Evolutionary conservation across 2,888 invertebrate genomes (phyloP), one percentile per base, ranked within the genome.

Genomic region (Leucoma salicis): DNA sequence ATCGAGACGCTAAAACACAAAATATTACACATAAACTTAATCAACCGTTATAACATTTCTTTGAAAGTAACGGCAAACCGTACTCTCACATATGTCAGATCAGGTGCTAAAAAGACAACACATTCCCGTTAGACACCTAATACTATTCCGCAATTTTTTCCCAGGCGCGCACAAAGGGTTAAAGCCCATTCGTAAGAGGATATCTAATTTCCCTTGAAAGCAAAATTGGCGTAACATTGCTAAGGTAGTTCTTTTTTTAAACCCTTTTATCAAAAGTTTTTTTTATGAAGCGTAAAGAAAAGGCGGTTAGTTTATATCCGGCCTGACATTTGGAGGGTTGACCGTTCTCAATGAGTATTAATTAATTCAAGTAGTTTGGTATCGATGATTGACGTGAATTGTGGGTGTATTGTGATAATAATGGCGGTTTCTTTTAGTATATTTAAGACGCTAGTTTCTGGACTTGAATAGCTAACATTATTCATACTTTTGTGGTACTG

Each of bases 271-370:
- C 74, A 73, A 73, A 73, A 78, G 82, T 82, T 61, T 70, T 77
- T 71, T 15, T 77, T 70, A 58, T 59, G 67, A 67, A 74, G 88
- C 81, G 89, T 74, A 86, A 89, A 88, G 87, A 89, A 89, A 85
- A 87, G 89, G 89, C 89, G 89, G 88, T 86, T 80, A 84, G 89
- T 89, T 89, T 89, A 88, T 89, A 85, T 89, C 89, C 89, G 88
- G 86, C 60, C 75, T 85, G 82, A 83, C 81, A 68, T 82, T 78
- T 77, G 71, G 65, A 80, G 83, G 85, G 82, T 76, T 78, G 76
- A 75, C 77, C 78, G 74, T 70, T 74, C 70, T 84, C 76, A 85
- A 85, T 83, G 80, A 74, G 85, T 74, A 79, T 84, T 88, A 89
- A 89, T 89, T 89, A 87, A 81, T 80, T 86, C 75, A 74, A 89